Conservation (phyloP, 2,797 vertebrate species). For the Mus spretus region DNA sequence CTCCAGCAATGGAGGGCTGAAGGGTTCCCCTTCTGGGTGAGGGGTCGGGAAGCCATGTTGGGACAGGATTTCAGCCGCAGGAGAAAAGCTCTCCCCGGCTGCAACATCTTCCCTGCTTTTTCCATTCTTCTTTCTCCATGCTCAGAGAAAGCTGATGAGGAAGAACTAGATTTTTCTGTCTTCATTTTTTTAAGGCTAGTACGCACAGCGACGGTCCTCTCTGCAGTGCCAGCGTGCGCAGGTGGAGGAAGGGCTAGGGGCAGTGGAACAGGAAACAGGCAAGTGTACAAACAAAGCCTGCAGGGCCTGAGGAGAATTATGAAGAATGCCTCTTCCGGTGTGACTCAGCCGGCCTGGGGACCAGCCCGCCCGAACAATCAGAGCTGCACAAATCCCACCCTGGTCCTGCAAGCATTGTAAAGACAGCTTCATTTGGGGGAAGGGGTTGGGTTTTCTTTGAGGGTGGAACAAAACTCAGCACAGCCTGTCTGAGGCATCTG, state of each 20-base stretch:
- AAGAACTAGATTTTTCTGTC: background rate
- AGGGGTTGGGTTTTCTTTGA: background rate
- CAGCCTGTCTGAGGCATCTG: background rate
- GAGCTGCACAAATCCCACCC: background rate
- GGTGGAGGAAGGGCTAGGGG: conserved; percentile 59
- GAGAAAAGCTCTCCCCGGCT: background rate
- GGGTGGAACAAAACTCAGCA: background rate
- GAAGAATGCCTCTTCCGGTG: background rate
- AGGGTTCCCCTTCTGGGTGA: background rate
- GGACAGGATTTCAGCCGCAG: background rate
- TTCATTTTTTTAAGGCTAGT: background rate
- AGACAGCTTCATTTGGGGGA: background rate
- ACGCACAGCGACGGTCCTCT: background rate
- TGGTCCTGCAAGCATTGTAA: conserved; percentile 8
- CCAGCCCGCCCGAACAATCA: background rate
- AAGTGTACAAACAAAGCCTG: background rate
- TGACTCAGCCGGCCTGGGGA: background rate
- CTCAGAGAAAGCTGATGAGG: conserved; percentile 57
- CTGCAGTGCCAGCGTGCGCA: background rate
- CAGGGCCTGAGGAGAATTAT: background rate
- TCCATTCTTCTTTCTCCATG: background rate
- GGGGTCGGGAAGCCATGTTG: background rate
- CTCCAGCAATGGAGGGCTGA: background rate
- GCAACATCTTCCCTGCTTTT: background rate
- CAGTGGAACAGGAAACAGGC: conserved; percentile 6